Evolutionary conservation across 2,888 invertebrate species (phyloP).

Genomic region (Galerucella nymphaeae): DNA sequence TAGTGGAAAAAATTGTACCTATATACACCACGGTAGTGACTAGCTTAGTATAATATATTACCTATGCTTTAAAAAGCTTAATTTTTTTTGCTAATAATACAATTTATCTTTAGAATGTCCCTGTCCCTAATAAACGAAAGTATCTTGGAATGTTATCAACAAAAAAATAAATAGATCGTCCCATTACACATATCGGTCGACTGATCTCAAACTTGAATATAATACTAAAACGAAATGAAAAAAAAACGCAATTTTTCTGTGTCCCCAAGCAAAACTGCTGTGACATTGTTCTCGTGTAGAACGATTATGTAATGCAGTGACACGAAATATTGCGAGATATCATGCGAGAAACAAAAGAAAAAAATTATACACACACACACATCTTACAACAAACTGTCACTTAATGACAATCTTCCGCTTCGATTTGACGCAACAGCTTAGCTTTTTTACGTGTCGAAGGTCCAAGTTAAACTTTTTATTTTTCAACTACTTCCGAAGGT

Average conservation of each 20-base stretch:
- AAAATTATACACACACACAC: conserved; percentile 40
- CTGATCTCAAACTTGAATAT: conserved; percentile 16
- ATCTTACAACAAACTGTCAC: conserved; percentile 59
- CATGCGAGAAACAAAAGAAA: conserved; percentile 54
- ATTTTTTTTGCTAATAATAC: too few relatives aligned
- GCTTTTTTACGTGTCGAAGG: conserved; percentile 32
- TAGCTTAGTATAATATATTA: too few relatives aligned
- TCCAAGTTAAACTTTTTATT: neutral
- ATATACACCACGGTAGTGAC: too few relatives aligned
- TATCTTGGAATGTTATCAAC: too few relatives aligned
- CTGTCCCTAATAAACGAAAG: too few relatives aligned
- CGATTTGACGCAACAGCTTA: conserved; percentile 53
- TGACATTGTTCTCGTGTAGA: conserved; percentile 51
- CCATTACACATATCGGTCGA: neutral
- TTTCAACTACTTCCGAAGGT: conserved; percentile 3
- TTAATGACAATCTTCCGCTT: conserved; percentile 61
- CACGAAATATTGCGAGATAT: conserved; percentile 52
- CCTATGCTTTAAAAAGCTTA: too few relatives aligned
- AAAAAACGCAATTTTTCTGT: conserved; percentile 23
- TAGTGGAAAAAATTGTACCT: too few relatives aligned
- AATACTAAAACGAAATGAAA: conserved; percentile 12
- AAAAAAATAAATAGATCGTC: too few relatives aligned
- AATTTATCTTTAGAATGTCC: too few relatives aligned
- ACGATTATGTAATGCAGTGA: conserved; percentile 55
- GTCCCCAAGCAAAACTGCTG: conserved; percentile 44